Conservation (phyloP, 2,113 vertebrate species). For the Oceanites oceanicus region DNA sequence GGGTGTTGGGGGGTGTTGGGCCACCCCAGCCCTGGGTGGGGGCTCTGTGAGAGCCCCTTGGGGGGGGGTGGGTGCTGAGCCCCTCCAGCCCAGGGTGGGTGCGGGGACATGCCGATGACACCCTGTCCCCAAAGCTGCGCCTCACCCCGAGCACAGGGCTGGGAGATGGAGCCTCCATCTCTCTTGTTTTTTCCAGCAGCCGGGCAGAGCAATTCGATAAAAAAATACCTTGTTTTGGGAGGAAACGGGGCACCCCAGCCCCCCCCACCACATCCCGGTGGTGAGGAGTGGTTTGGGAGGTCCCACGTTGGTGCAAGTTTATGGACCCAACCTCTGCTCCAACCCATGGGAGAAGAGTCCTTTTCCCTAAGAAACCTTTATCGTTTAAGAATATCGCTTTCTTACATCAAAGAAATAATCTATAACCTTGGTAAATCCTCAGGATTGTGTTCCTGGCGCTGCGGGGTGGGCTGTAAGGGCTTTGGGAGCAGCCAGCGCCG, state of each 20-base stretch:
- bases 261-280: accelerated
- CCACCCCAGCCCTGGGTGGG: neutral
- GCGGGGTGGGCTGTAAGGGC: neutral
- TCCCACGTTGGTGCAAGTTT: neutral
- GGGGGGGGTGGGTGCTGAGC: neutral
- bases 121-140: accelerated
- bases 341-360: neutral
- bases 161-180: neutral
- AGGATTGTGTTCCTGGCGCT: accelerated
- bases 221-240: neutral
- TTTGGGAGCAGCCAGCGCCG: accelerated
- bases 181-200: neutral
- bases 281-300: too few species aligned
- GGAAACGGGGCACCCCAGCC: neutral
- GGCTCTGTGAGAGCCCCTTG: too few species aligned
- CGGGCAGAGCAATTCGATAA: neutral
- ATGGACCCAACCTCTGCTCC: neutral
- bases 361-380: neutral
- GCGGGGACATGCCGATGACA: neutral
- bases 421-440: accelerated
- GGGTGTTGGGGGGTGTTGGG: neutral
- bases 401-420: neutral
- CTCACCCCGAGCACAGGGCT: accelerated
- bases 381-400: accelerated
- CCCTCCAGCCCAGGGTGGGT: too few species aligned